These are phyloP conservation scores for Oeneis ivallda DNA, from an alignment of 2,888 invertebrate species.

Conservation along the genomic window DNA sequence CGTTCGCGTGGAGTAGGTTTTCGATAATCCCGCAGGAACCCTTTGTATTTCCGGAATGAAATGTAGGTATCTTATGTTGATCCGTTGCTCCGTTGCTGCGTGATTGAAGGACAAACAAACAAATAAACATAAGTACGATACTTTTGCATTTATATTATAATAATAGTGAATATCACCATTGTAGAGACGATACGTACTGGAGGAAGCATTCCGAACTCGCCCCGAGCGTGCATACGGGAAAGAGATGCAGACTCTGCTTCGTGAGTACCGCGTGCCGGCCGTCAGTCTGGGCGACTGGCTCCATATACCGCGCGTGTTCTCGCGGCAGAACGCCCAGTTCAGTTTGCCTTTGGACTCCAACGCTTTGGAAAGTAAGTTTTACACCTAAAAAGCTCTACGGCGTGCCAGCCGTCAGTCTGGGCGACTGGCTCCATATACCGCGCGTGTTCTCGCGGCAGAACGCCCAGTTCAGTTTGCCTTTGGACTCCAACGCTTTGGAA, in stretches of 20 bases:
- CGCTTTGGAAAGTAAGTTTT: constrained; percentile 56
- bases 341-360: constrained; percentile 85
- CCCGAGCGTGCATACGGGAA: constrained; percentile 66
- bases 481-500: constrained; percentile 76
- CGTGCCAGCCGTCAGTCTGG: constrained; percentile 75
- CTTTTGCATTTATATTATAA: no score
- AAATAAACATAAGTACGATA: no score
- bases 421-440: constrained; percentile 85
- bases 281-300: constrained; percentile 82
- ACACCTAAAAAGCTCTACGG: constrained; percentile 47
- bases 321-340: constrained; percentile 87
- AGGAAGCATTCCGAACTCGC: constrained; percentile 84
- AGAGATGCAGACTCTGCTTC: constrained; percentile 76
- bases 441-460: constrained; percentile 88
- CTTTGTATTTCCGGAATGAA: no score
- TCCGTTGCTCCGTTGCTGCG: no score
- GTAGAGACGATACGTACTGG: constrained; percentile 84
- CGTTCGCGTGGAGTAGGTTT: no score
- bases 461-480: constrained; percentile 88
- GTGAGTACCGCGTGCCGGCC: constrained; percentile 73
- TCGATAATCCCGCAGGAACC: no score
- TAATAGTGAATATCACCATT: neutral
- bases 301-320: constrained; percentile 88
- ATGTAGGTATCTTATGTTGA: no score
- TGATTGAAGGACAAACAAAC: no score